Conservation (phyloP, 2,797 vertebrate genomes). For the Enteromius anoplus region DNA sequence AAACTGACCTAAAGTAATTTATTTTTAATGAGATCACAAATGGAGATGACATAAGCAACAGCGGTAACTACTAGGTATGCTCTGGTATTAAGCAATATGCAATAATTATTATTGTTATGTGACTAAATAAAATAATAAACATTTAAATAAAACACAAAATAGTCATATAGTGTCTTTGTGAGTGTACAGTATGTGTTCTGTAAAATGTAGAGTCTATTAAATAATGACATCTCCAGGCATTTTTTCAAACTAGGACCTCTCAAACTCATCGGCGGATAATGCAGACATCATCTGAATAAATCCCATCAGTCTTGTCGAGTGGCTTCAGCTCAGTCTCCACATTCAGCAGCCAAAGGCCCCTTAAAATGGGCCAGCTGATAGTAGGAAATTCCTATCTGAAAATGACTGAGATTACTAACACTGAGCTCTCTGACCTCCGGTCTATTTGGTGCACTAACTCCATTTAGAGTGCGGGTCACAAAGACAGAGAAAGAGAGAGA, state of each 20-base stretch:
- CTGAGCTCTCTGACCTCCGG: constrained; percentile 24
- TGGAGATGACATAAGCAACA: neutral
- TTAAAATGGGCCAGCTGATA: constrained; percentile 50
- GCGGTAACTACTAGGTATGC: neutral
- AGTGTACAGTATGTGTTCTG: neutral
- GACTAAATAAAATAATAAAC: neutral
- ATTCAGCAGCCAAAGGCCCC: constrained; percentile 44
- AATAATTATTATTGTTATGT: neutral
- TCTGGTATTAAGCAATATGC: neutral
- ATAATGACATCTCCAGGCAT: neutral
- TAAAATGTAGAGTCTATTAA: neutral
- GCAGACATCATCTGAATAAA: constrained; percentile 37
- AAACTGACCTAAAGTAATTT: neutral
- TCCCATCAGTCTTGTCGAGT: constrained; percentile 28
- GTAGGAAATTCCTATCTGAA: constrained; percentile 42
- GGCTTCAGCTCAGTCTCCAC: constrained; percentile 32
- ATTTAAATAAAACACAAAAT: neutral
- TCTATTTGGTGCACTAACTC: constrained; percentile 28
- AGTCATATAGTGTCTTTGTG: neutral
- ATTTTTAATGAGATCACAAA: neutral
- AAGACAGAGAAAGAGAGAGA: neutral
- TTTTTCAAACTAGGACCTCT: constrained; percentile 10
- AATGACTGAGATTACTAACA: constrained; percentile 37
- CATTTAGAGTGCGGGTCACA: constrained; percentile 23
- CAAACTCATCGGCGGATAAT: constrained; percentile 17